phyloP scores from a whole-genome alignment of 1,140 invertebrate species.

The Leptonema lineaticorne region DNA sequence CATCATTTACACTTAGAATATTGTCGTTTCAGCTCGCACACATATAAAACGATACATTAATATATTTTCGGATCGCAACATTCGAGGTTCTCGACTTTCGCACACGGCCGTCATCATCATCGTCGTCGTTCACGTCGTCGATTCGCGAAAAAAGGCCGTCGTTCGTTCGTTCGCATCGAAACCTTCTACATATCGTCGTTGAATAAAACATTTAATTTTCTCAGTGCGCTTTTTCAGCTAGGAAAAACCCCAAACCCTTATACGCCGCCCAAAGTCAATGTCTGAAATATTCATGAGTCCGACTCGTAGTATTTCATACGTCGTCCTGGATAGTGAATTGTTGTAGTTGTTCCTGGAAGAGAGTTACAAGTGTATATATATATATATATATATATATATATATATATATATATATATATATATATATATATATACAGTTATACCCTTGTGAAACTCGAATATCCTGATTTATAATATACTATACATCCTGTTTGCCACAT shows the following conservation, averaged over 20 bases:
- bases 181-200: neutral
- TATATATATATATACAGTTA: neutral
- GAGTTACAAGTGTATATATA: too few species aligned
- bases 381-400: too few species aligned
- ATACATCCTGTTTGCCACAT: neutral
- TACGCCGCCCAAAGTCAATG: too few species aligned
- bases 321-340: neutral
- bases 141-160: neutral
- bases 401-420: too few species aligned
- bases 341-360: too few species aligned
- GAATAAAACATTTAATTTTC: constrained; percentile 33
- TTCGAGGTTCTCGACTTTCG: too few species aligned
- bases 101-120: neutral
- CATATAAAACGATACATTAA: too few species aligned
- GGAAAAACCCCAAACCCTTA: too few species aligned
- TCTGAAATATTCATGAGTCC: constrained; percentile 28
- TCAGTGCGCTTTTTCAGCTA: constrained; percentile 26
- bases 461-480: constrained; percentile 11
- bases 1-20: too few species aligned
- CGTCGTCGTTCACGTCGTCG: neutral
- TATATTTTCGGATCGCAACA: too few species aligned
- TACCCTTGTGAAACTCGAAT: constrained; percentile 4
- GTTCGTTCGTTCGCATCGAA: neutral
- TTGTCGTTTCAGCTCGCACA: too few species aligned
- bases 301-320: constrained; percentile 19